phyloP scores from a whole-genome alignment of 2,797 vertebrate genomes.

The Halcyon badia region DNA sequence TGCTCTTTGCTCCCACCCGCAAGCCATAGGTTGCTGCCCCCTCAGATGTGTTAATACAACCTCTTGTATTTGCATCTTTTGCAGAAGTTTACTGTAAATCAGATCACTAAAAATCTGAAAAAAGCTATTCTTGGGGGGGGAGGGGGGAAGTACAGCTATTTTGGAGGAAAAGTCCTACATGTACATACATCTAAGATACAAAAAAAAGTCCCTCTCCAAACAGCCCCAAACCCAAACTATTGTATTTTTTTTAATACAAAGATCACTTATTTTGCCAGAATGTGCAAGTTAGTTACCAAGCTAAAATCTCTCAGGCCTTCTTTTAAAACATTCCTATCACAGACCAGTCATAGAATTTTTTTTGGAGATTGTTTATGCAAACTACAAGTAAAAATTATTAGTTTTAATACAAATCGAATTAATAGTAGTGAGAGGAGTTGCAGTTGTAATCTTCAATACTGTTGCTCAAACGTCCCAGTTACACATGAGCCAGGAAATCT shows the following conservation, averaged over 20 bases:
- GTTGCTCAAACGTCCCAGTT: rapidly evolving
- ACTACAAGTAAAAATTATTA: background rate
- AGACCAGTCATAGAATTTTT: background rate
- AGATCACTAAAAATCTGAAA: background rate
- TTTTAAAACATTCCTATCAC: background rate
- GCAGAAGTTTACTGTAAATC: background rate
- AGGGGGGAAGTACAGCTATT: background rate
- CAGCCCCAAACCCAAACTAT: background rate
- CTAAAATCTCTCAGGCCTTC: background rate
- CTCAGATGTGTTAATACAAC: background rate
- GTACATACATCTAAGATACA: background rate
- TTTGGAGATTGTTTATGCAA: background rate
- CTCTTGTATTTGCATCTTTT: background rate
- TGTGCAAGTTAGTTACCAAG: background rate
- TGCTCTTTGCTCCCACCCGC: background rate
- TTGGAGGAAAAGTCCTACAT: background rate
- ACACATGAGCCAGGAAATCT: background rate
- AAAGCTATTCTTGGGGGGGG: background rate
- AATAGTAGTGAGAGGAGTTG: background rate
- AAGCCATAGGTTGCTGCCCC: background rate
- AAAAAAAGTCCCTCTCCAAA: background rate
- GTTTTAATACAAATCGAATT: background rate
- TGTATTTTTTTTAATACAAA: rapidly evolving
- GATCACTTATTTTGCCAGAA: background rate
- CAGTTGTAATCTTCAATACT: background rate